Conservation (phyloP, 1,140 invertebrate genomes). For the Tachypleus tridentatus region DNA sequence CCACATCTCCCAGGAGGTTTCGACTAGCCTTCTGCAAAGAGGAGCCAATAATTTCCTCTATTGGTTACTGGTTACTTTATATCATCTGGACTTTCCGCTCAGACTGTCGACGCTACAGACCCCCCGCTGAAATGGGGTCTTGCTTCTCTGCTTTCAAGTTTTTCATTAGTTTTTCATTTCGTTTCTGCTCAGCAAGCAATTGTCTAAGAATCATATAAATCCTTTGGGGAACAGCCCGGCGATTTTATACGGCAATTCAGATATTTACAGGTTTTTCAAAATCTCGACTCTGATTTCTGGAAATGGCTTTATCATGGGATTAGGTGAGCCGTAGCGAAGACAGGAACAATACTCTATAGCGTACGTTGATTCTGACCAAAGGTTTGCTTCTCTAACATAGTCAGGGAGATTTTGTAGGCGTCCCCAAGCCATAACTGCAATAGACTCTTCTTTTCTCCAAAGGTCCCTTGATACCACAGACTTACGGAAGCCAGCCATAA, state of each 20-base stretch:
- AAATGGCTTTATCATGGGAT: neutral
- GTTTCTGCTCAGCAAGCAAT: neutral
- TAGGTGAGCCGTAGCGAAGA: too few species aligned
- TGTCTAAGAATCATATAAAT: neutral
- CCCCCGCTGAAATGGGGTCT: slow-evolving; percentile 1
- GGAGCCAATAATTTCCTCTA: slow-evolving; percentile 3
- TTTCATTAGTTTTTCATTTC: slow-evolving; percentile 5
- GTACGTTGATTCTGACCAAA: too few species aligned
- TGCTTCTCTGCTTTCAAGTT: neutral
- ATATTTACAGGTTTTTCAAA: neutral
- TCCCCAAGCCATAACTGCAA: too few species aligned
- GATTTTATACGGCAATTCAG: neutral
- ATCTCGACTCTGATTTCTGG: neutral
- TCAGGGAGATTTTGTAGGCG: too few species aligned
- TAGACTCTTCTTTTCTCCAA: too few species aligned
- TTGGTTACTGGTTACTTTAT: slow-evolving; percentile 3
- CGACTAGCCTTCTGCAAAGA: neutral
- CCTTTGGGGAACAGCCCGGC: neutral
- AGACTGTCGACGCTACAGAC: neutral
- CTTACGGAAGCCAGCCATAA: too few species aligned
- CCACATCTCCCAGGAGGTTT: slow-evolving; percentile 1
- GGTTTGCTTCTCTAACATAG: too few species aligned
- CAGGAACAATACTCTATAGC: too few species aligned
- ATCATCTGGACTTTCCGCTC: neutral
- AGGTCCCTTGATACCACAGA: too few species aligned